phyloP scores from a whole-genome alignment of 2,113 vertebrate genomes.

The Anarhynchus alexandrinus region DNA sequence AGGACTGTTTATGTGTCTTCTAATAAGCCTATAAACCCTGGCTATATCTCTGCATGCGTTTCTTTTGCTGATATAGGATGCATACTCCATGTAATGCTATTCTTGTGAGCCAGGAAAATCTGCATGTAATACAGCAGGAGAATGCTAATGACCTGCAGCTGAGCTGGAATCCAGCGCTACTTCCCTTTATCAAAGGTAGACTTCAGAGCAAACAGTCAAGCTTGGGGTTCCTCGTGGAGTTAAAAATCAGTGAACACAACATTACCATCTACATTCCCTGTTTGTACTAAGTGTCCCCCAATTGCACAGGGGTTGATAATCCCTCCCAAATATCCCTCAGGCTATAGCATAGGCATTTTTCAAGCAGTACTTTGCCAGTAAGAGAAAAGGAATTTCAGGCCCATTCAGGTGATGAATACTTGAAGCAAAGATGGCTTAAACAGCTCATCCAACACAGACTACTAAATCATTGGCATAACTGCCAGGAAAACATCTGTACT shows the following conservation, averaged over 20 bases:
- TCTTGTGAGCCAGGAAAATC: constrained; percentile 50
- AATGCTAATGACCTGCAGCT: constrained; percentile 52
- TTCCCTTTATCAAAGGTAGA: constrained; percentile 19
- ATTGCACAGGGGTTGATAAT: not conserved
- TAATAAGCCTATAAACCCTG: constrained; percentile 37
- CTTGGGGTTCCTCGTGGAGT: not conserved
- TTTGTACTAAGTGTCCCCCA: not conserved
- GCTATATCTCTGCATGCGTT: constrained; percentile 8
- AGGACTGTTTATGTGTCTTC: not conserved
- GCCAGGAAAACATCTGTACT: not conserved
- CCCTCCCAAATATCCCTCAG: not conserved
- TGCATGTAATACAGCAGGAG: constrained; percentile 52
- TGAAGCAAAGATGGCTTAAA: not conserved
- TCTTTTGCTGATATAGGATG: constrained; percentile 29
- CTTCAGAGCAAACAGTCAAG: not conserved
- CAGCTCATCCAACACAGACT: not conserved
- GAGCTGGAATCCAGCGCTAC: not conserved
- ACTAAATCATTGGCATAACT: not conserved
- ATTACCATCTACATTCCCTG: not conserved
- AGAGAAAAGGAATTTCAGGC: not conserved
- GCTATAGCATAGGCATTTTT: not conserved
- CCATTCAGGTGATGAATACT: not conserved
- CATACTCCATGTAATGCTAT: constrained; percentile 30
- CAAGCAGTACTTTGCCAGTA: not conserved
- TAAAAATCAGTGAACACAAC: not conserved